Percentiles rank a stretch among this genome's conserved stretches.
Evolutionary conservation across 2,888 invertebrate genomes (phyloP).

Genomic region (Linnaemya vulpina): DNA sequence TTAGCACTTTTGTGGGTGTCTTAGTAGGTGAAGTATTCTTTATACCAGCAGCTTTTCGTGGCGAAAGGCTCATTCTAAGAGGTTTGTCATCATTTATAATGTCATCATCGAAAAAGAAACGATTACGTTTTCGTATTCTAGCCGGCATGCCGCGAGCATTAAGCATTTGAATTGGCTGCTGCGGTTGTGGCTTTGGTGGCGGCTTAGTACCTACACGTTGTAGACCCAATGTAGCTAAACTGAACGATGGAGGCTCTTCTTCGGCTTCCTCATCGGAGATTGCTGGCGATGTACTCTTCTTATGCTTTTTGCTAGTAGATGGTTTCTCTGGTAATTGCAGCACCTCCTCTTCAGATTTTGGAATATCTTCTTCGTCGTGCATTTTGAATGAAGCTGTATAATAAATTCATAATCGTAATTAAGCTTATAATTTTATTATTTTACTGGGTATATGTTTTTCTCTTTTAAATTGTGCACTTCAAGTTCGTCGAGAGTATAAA

Average conservation of each 20-base stretch:
- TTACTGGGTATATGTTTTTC: neutral
- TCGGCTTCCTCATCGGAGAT: slow-evolving; percentile 85
- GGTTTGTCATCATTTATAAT: slow-evolving; percentile 92
- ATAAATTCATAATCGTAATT: slow-evolving; percentile 8
- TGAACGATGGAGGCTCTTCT: slow-evolving; percentile 88
- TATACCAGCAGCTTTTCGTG: slow-evolving; percentile 82
- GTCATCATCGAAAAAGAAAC: slow-evolving; percentile 94
- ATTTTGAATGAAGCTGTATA: slow-evolving; percentile 36
- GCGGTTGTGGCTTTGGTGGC: slow-evolving; percentile 87
- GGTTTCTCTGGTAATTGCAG: neutral
- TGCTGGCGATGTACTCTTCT: slow-evolving; percentile 63
- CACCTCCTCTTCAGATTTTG: slow-evolving; percentile 37
- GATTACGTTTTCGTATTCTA: slow-evolving; percentile 94
- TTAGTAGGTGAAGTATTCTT: slow-evolving; percentile 84
- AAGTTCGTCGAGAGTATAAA: neutral
- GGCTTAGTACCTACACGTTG: slow-evolving; percentile 91
- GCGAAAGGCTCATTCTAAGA: slow-evolving; percentile 85
- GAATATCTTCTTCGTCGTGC: slow-evolving; percentile 66
- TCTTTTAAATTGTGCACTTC: slow-evolving; percentile 37
- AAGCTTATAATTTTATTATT: neutral
- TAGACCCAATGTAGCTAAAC: slow-evolving; percentile 91
- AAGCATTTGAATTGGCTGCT: slow-evolving; percentile 90
- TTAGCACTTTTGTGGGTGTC: slow-evolving; percentile 84
- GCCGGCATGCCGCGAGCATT: slow-evolving; percentile 96
- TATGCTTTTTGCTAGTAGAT: slow-evolving; percentile 44